Percentiles rank a stretch among this genome's conserved stretches.
These are phyloP conservation scores for Cyanistes caeruleus DNA, from an alignment of 2,113 vertebrate species.

Conservation along the genomic window DNA sequence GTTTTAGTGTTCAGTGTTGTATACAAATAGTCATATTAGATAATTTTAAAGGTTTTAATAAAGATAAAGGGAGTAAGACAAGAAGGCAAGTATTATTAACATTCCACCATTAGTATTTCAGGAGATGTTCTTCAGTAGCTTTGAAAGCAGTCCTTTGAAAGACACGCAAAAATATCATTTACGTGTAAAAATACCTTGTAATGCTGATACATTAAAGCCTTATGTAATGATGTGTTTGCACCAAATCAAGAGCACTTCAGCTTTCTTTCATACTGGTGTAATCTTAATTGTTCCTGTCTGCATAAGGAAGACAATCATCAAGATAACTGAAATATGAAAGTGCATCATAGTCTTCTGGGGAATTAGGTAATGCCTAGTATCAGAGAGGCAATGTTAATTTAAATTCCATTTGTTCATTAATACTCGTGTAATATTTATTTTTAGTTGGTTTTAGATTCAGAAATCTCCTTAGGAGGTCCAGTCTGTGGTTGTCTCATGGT, in stretches of 20 bases:
- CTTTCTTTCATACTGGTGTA: not conserved
- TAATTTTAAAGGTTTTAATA: not conserved
- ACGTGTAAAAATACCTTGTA: not conserved
- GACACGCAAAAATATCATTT: not conserved
- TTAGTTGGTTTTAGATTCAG: not conserved
- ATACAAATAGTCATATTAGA: not conserved
- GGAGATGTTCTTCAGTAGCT: not conserved
- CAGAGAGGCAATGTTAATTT: slow-evolving; percentile 1
- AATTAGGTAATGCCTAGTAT: not conserved
- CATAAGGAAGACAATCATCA: slow-evolving; percentile 3
- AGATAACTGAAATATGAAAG: not conserved
- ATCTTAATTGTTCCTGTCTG: not conserved
- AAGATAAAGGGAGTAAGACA: not conserved
- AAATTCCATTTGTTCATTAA: slow-evolving; percentile 51
- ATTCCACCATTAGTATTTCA: not conserved
- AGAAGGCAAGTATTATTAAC: not conserved
- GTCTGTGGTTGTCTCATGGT: not conserved
- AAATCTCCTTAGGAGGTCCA: not conserved
- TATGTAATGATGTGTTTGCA: not conserved
- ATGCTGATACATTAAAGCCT: not conserved
- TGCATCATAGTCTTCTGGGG: not conserved
- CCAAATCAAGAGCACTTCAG: not conserved
- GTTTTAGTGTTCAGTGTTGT: not conserved
- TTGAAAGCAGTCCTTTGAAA: not conserved
- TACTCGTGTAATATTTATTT: not conserved